A percentile compares a stretch with the other conserved stretches of the same genome.
Evolutionary conservation across 2,888 invertebrate species (phyloP).

Genomic region (Poecilobothrus nobilitatus): DNA sequence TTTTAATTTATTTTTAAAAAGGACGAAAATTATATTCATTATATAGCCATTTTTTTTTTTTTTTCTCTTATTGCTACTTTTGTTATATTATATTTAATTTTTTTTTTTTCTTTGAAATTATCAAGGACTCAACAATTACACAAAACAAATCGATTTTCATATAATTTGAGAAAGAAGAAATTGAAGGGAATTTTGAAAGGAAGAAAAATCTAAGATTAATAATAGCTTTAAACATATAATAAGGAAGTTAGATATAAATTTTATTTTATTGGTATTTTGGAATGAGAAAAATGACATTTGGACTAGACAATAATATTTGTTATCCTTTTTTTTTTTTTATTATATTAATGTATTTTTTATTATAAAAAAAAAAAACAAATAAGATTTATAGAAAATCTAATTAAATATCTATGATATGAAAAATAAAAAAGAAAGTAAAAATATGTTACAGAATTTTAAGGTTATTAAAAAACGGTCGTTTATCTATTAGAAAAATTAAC

Average conservation of each 20-base stretch:
- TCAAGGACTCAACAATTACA: neutral
- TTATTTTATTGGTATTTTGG: neutral
- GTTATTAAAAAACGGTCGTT: no score
- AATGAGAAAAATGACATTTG: neutral
- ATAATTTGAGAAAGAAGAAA: no score
- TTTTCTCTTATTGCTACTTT: neutral
- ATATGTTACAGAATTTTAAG: no score
- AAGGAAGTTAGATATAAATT: neutral
- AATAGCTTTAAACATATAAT: neutral
- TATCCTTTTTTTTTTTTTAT: neutral
- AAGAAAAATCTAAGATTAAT: conserved; percentile 4
- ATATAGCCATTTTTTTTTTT: neutral
- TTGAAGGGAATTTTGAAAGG: neutral
- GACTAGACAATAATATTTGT: neutral
- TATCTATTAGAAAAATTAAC: no score
- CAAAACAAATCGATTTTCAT: neutral
- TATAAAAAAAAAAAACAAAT: neutral
- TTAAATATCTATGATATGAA: neutral
- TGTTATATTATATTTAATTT: neutral
- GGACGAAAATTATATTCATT: conserved; percentile 1
- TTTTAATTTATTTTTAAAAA: neutral
- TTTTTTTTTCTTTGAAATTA: neutral
- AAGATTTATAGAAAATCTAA: neutral
- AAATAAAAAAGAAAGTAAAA: no score
- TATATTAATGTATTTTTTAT: neutral